Evolutionary conservation across 2,888 invertebrate species (phyloP).

Genomic region (Cephalotes varians): DNA sequence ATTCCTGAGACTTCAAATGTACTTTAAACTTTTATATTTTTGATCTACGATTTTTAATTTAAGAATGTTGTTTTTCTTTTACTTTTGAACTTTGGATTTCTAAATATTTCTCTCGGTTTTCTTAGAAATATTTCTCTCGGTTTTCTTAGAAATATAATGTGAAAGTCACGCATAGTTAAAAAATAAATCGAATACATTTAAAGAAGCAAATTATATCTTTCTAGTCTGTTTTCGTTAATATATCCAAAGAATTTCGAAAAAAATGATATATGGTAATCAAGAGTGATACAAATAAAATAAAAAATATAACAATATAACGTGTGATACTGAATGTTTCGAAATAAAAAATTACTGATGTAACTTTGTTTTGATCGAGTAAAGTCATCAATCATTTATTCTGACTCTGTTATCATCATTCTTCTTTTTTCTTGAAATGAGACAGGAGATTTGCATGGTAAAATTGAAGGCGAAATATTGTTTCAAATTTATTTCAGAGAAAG

Average conservation of each 20-base stretch:
- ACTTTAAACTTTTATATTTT: background rate
- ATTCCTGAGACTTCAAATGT: background rate
- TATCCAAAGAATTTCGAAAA: background rate
- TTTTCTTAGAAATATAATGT: too few species aligned
- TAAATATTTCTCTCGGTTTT: background rate
- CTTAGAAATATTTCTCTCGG: too few species aligned
- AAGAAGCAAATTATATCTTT: background rate
- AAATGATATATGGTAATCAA: background rate
- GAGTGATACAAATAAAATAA: background rate
- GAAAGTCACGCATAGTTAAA: slow-evolving; percentile 1
- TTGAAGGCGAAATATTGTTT: too few species aligned
- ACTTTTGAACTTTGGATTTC: slow-evolving; percentile 4
- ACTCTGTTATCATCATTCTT: background rate
- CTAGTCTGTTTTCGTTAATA: background rate
- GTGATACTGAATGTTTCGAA: background rate
- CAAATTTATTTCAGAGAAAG: too few species aligned
- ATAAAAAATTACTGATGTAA: background rate
- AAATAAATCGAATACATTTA: slow-evolving; percentile 25
- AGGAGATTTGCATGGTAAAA: too few species aligned
- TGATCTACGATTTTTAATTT: background rate
- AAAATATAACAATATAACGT: background rate
- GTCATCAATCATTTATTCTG: background rate
- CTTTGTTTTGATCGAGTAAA: background rate
- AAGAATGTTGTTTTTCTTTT: background rate
- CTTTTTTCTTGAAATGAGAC: background rate